A percentile compares a stretch with the other conserved stretches of the same genome.
Evolutionary conservation across 1,140 invertebrate species (phyloP).

Genomic region (Lepidurus apus): DNA sequence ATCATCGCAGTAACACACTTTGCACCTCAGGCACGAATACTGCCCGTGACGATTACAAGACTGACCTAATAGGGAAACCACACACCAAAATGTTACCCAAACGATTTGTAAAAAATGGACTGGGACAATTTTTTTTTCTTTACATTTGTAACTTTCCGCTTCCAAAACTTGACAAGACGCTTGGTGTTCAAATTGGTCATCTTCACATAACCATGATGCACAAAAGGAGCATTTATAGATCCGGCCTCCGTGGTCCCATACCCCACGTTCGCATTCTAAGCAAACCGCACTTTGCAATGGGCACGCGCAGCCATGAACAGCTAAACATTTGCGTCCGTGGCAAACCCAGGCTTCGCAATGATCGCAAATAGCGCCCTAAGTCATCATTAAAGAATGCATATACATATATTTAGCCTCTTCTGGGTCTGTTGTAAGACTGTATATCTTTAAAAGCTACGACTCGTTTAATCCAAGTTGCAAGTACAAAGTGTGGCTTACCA

Average conservation of each 20-base stretch:
- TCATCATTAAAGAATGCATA: neutral
- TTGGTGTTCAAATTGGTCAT: constrained; percentile 98
- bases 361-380: constrained; percentile 92
- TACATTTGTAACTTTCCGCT: constrained; percentile 87
- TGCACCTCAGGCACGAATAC: constrained; percentile 90
- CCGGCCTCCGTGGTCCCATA: constrained; percentile 90
- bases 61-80: constrained; percentile 56
- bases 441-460: neutral
- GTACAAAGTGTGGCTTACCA: constrained; percentile 57
- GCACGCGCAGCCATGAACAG: constrained; percentile 85
- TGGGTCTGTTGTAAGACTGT: too few species aligned
- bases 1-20: constrained; percentile 94
- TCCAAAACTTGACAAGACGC: constrained; percentile 93
- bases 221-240: constrained; percentile 93
- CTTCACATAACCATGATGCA: constrained; percentile 84
- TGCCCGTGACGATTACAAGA: constrained; percentile 91
- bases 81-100: neutral
- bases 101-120: neutral
- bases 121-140: constrained; percentile 43
- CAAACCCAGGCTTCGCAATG: constrained; percentile 97
- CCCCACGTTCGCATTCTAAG: constrained; percentile 81
- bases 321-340: constrained; percentile 85
- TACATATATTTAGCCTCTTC: constrained; percentile 2
- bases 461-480: neutral
- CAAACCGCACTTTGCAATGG: constrained; percentile 81